Percentiles rank a stretch among this genome's conserved stretches.
These are phyloP conservation scores for sheep (Ovis aries) DNA, from an alignment of 2,113 vertebrate genomes.

Conservation along the genomic window ARS-UI_Ramb_v3.0 NC_056067.1:7689001-7689500, in stretches of 20 bases:
- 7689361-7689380: neutral
- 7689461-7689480: accelerated
- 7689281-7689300: neutral
- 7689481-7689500: neutral
- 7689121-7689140: neutral
- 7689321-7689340: neutral
- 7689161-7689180: neutral
- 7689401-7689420: neutral
- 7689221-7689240: neutral
- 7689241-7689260: neutral
- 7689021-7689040: neutral
- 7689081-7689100: neutral
- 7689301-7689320: neutral
- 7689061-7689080: neutral
- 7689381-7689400: neutral
- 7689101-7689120: neutral
- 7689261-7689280: neutral
- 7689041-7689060: neutral
- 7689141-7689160: neutral
- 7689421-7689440: neutral
- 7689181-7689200: neutral
- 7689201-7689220: neutral
- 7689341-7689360: neutral
- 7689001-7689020: neutral
- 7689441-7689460: neutral